Evolutionary conservation across 2,113 vertebrate genomes (phyloP), one percentile per base, ranked within the genome.

Genomic region (Amblyornis subalaris): DNA sequence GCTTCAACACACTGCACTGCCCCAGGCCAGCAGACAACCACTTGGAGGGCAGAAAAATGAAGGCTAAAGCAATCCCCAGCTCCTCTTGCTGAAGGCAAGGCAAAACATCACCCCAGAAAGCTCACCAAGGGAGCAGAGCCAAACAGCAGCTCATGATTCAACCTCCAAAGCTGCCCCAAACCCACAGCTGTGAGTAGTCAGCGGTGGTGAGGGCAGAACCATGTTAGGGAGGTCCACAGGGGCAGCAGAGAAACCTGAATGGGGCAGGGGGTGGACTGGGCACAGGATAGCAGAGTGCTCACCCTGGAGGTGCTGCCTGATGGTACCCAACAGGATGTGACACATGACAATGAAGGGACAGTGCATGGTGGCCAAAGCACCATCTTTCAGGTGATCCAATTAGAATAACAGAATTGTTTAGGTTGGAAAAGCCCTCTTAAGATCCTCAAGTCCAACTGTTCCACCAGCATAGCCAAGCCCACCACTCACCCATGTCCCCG

Each of bases 31-130:
- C 72, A 65, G n/a, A 29, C 21, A 53, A 40, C 22, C 31, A 14
- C 25, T 2, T 40, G 9, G 22, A 35, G 15, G 7, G 70, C 19
- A 48, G 28, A 25, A 81, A 57, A 79, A 61, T 3, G 10, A 23
- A 55, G 0, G 16, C 53, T 47, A 24, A 86, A 85, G 38, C 36
- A 40, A 25, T 11, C 38, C 35, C 21, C 38, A 14, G 29, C 36
- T 60, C 12, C 10, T 58, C 11, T 15, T 60, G 45, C 29, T 58
- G 66, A 62, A 72, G 23, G 12, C 0, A 0, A 60, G 66, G 0
- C 0, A 1, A 11, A 81, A 58, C 18, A 26, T 9, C n/a, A 28
- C 5, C 10, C 51, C 57, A 71, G 40, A 16, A 61, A 61, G 17
- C 11, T 35, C 35, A 36, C 48, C 17, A 15, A 15, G 9, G 55